Conservation (phyloP, 1,140 invertebrate genomes). For the Drosophila simulans region DNA sequence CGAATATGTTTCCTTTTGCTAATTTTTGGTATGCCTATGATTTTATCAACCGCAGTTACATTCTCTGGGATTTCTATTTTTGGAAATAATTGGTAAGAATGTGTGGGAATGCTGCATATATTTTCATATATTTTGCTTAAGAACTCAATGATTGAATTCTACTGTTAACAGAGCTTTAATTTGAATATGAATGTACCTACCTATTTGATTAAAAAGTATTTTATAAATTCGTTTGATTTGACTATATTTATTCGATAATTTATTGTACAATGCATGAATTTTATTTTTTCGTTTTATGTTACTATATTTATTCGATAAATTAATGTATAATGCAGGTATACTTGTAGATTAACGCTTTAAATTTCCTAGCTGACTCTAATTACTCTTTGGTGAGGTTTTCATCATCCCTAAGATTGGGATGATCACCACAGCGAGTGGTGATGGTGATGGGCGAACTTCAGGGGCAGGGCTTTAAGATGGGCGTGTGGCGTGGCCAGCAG, state of each 20-base stretch:
- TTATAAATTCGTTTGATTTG: too few relatives aligned
- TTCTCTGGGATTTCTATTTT: constrained; percentile 2
- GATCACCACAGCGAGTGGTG: constrained; percentile 58
- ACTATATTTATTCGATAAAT: constrained; percentile 39
- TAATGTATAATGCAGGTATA: constrained; percentile 6
- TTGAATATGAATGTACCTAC: too few relatives aligned
- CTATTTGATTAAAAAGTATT: too few relatives aligned
- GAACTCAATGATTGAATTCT: too few relatives aligned
- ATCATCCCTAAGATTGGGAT: not conserved
- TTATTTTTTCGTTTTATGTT: constrained; percentile 7
- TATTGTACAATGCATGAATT: too few relatives aligned
- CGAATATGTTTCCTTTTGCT: constrained; percentile 24
- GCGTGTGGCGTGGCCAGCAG: constrained; percentile 59
- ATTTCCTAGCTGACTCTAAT: constrained; percentile 26
- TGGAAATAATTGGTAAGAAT: not conserved
- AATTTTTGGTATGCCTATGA: constrained; percentile 12
- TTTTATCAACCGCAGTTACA: constrained; percentile 18
- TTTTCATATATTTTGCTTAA: constrained; percentile 7
- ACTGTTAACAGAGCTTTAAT: too few relatives aligned
- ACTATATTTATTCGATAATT: too few relatives aligned
- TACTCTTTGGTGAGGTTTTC: constrained; percentile 39
- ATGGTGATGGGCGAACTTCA: constrained; percentile 65
- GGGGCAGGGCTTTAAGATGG: constrained; percentile 62
- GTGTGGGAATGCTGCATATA: not conserved
- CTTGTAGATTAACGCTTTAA: constrained; percentile 7